phyloP scores from a whole-genome alignment of 2,888 invertebrate genomes.

The Eledone cirrhosa region DNA sequence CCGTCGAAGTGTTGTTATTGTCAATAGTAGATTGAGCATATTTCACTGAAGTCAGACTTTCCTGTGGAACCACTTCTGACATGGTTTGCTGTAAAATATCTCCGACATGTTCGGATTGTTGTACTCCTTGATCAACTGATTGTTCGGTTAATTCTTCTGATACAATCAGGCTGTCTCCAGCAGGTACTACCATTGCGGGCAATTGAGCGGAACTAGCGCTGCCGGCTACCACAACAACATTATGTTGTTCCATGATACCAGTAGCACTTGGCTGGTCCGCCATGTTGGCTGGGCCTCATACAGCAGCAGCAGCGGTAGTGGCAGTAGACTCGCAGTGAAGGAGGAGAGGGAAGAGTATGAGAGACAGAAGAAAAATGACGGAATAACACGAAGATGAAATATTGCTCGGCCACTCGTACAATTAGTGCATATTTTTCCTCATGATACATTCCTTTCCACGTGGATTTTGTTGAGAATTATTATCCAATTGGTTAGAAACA shows the following conservation, averaged over 20 bases:
- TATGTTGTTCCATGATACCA: slow-evolving; percentile 16
- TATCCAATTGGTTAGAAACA: too few relatives aligned
- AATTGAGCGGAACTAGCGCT: neutral
- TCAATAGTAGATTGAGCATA: neutral
- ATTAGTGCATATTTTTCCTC: too few relatives aligned
- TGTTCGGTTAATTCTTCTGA: slow-evolving; percentile 1
- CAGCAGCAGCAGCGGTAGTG: slow-evolving; percentile 1
- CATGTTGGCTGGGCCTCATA: slow-evolving; percentile 19
- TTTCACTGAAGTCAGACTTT: neutral
- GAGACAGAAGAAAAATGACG: neutral
- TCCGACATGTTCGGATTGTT: neutral
- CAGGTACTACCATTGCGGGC: neutral
- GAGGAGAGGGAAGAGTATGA: neutral
- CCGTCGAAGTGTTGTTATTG: slow-evolving; percentile 13
- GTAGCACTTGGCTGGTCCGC: slow-evolving; percentile 10
- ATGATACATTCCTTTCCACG: too few relatives aligned
- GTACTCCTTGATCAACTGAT: neutral
- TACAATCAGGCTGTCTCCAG: slow-evolving; percentile 15
- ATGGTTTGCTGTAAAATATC: slow-evolving; percentile 15
- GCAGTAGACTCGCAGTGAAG: neutral
- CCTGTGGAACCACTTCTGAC: neutral
- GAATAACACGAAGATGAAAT: neutral
- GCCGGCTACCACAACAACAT: slow-evolving; percentile 15
- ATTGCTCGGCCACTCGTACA: too few relatives aligned
- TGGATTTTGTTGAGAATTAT: too few relatives aligned